Conservation (phyloP, 2,888 invertebrate species). For the Tenthredo amoena region DNA sequence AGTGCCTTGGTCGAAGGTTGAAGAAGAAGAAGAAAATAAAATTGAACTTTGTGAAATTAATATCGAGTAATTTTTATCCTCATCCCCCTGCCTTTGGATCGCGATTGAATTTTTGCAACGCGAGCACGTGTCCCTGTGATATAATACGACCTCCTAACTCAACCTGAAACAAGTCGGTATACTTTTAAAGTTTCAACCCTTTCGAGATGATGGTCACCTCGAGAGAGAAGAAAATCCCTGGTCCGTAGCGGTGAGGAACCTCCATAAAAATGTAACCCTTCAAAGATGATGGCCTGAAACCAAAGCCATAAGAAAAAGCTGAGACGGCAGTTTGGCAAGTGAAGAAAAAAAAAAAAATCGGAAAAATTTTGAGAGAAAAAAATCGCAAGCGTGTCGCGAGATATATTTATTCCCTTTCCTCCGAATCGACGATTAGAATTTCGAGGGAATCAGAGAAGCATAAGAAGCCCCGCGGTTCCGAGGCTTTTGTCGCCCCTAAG, state of each 20-base stretch:
- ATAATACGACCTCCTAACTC: conserved; percentile 53
- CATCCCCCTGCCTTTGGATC: background rate
- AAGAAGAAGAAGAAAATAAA: background rate
- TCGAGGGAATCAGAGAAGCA: background rate
- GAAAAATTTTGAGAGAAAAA: background rate
- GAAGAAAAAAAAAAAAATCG: background rate
- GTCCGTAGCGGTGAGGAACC: conserved; percentile 18
- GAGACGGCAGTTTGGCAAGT: conserved; percentile 1
- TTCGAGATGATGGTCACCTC: conserved; percentile 37
- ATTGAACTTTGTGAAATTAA: background rate
- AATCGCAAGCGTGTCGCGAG: background rate
- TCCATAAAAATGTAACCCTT: conserved; percentile 32
- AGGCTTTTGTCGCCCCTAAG: background rate
- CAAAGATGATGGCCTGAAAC: conserved; percentile 5
- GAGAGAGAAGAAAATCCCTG: conserved; percentile 17
- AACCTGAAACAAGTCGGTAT: conserved; percentile 10
- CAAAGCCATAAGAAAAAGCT: conserved; percentile 21
- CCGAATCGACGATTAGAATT: background rate
- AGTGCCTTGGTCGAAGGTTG: background rate
- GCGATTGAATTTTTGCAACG: background rate
- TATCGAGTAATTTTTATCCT: background rate
- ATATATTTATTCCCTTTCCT: background rate
- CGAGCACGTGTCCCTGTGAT: conserved; percentile 53
- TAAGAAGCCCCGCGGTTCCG: background rate
- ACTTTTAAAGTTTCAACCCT: conserved; percentile 25